These are phyloP conservation scores for Sycobia sp. DNA, from an alignment of 1,140 invertebrate species.

Conservation along the genomic window DNA sequence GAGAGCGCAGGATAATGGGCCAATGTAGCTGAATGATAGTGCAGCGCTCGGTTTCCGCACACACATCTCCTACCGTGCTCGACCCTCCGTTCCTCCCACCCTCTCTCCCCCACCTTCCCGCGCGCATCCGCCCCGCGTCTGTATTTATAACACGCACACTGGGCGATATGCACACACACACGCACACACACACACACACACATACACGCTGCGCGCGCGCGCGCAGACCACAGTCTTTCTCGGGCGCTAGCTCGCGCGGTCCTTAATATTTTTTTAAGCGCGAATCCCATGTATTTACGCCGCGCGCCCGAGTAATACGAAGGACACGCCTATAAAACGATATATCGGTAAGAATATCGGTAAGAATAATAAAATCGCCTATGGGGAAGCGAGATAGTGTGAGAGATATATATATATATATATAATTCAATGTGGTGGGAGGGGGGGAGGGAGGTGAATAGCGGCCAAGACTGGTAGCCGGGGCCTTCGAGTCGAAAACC, in stretches of 20 bases:
- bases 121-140: neutral
- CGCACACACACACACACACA: too few species aligned
- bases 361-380: constrained; percentile 41
- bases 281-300: constrained; percentile 24
- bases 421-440: too few species aligned
- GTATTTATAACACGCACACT: constrained; percentile 15
- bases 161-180: too few species aligned
- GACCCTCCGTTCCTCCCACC: too few species aligned
- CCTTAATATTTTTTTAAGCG: constrained; percentile 25
- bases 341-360: constrained; percentile 5
- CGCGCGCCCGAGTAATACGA: constrained; percentile 1
- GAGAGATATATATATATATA: too few species aligned
- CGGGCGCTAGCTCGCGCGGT: neutral
- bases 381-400: too few species aligned
- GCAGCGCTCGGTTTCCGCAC: constrained; percentile 35
- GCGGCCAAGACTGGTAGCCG: constrained; percentile 57
- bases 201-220: constrained; percentile 4
- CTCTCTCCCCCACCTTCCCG: too few species aligned
- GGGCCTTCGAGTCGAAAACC: constrained; percentile 47
- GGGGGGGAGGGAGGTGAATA: neutral
- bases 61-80: neutral
- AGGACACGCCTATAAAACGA: constrained; percentile 24
- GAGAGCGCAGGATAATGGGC: constrained; percentile 45
- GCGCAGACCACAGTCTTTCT: neutral
- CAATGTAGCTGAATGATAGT: constrained; percentile 47